phyloP scores from a whole-genome alignment of 1,140 invertebrate species.

The Halesus radiatus region DNA sequence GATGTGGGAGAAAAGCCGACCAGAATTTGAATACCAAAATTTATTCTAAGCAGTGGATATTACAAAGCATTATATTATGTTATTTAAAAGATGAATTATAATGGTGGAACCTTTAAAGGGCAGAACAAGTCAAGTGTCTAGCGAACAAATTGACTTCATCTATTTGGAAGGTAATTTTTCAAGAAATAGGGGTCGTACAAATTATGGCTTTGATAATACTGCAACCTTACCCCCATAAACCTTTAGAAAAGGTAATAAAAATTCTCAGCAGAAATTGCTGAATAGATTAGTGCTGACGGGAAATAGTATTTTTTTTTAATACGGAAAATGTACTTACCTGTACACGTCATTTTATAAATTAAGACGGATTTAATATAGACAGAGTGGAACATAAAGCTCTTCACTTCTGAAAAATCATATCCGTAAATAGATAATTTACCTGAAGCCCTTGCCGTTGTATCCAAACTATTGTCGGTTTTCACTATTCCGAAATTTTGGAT shows the following conservation, averaged over 20 bases:
- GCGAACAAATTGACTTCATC: slow-evolving; percentile 53
- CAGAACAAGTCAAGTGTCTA: slow-evolving; percentile 47
- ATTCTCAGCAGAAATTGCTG: neutral
- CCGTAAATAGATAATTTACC: too few species aligned
- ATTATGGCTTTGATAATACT: slow-evolving; percentile 40
- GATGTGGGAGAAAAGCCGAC: neutral
- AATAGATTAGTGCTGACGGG: neutral
- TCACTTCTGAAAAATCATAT: too few species aligned
- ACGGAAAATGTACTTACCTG: too few species aligned
- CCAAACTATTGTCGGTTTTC: too few species aligned
- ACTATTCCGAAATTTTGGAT: too few species aligned
- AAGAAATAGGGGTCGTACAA: slow-evolving; percentile 32
- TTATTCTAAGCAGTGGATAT: neutral
- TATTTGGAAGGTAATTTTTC: slow-evolving; percentile 52
- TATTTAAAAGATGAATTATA: slow-evolving; percentile 35
- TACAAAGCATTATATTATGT: neutral
- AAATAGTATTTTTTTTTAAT: too few species aligned
- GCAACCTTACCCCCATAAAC: slow-evolving; percentile 8
- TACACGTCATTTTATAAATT: too few species aligned
- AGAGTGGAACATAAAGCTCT: too few species aligned
- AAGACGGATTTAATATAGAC: too few species aligned
- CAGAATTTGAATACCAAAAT: slow-evolving; percentile 16
- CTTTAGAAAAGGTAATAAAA: slow-evolving; percentile 16
- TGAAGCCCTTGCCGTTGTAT: too few species aligned
- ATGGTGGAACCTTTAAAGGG: slow-evolving; percentile 41